Conservation (phyloP, 2,888 invertebrate species). For the Autographa pulchrina region DNA sequence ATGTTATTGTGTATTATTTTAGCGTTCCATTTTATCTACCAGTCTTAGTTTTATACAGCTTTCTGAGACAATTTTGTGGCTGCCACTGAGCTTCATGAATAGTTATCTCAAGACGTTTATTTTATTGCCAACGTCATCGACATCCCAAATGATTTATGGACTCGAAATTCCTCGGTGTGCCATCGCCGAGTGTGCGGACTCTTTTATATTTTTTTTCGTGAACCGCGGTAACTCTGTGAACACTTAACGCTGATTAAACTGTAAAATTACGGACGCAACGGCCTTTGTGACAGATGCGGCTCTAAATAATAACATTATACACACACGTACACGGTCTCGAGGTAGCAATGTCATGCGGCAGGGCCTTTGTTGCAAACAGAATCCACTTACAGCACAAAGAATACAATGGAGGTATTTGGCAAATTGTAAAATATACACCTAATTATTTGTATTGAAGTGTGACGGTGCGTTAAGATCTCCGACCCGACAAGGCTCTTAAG, state of each 20-base stretch:
- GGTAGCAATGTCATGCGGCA: conserved; percentile 83
- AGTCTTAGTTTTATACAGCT: conserved; percentile 21
- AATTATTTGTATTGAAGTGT: conserved; percentile 86
- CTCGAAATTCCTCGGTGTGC: conserved; percentile 75
- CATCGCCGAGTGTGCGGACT: conserved; percentile 66
- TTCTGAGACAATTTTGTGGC: conserved; percentile 32
- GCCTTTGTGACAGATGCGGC: conserved; percentile 88
- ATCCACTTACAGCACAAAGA: conserved; percentile 87
- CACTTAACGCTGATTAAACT: conserved; percentile 90
- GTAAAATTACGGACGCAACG: conserved; percentile 87
- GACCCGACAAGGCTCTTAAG: conserved; percentile 81
- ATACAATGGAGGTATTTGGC: conserved; percentile 85
- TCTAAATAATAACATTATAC: conserved; percentile 87
- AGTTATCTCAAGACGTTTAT: conserved; percentile 64
- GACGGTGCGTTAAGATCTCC: conserved; percentile 79
- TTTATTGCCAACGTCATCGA: conserved; percentile 77
- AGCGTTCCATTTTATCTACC: conserved; percentile 18
- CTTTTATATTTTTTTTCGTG: conserved; percentile 74
- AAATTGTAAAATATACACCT: conserved; percentile 89
- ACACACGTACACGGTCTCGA: conserved; percentile 75
- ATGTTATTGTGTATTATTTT: conserved; percentile 23
- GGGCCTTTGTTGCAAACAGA: conserved; percentile 77
- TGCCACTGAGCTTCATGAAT: conserved; percentile 49
- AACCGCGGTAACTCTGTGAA: conserved; percentile 81
- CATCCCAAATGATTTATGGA: conserved; percentile 81